A percentile compares a stretch with the other conserved stretches of the same genome.
Evolutionary conservation across 2,888 invertebrate genomes (phyloP).

Genomic region (Theretra japonica): DNA sequence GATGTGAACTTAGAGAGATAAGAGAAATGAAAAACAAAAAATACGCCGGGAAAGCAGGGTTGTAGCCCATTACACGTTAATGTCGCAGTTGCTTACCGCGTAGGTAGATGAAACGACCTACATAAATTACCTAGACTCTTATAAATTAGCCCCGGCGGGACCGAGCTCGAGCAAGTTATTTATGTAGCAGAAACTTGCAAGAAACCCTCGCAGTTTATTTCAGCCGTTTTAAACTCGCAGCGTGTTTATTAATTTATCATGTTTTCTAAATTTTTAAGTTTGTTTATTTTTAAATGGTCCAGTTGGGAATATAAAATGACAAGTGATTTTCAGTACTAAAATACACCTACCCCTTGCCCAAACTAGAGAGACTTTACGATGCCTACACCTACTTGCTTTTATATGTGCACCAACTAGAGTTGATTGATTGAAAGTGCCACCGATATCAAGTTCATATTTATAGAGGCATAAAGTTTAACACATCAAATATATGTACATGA

Average conservation of each 20-base stretch:
- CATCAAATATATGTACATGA: no score
- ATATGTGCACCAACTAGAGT: no score
- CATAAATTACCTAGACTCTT: slow-evolving; percentile 17
- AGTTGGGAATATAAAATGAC: no score
- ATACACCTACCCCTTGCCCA: no score
- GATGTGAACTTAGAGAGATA: no score
- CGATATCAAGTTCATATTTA: no score
- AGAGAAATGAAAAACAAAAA: background rate
- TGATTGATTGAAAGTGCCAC: no score
- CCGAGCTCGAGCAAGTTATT: background rate
- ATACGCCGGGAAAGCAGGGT: background rate
- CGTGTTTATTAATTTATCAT: background rate
- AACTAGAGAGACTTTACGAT: no score
- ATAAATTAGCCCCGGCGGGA: slow-evolving; percentile 5
- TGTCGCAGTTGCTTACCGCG: background rate
- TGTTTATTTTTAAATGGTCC: no score
- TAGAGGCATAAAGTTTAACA: no score
- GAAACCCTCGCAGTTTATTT: slow-evolving; percentile 7
- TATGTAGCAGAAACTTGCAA: slow-evolving; percentile 15
- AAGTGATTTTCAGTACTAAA: no score
- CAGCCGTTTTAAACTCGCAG: background rate
- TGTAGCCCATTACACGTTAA: background rate
- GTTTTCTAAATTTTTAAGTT: background rate
- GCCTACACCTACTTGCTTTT: no score
- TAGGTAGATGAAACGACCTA: slow-evolving; percentile 13